Evolutionary conservation across 2,797 vertebrate genomes (phyloP), one percentile per base, ranked within the genome.

Genomic region (Chrosomus eos): DNA sequence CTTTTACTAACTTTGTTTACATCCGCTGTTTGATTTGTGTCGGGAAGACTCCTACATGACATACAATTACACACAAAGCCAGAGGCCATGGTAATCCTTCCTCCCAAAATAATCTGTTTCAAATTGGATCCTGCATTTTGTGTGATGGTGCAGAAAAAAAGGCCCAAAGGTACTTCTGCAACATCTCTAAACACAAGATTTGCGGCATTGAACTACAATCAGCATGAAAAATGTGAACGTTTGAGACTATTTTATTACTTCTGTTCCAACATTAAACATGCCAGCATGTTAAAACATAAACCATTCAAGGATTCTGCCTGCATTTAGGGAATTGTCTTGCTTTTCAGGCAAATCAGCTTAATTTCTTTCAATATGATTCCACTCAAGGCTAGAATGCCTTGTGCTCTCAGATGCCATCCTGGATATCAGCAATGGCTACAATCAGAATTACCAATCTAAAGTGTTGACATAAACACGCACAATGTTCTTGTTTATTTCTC

Each of bases 401-500:
- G 33, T 51, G 81, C 60, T 76, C 72, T 75, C 43, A 66, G 48
- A 33, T 53, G 31, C 13, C 72, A 21, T 55, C n/a, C 26, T 16
- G 31, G 23, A 82, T 82, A 31, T 76, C 82, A 75, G 74, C 45
- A 67, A 76, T 28, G 64, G 36, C 13, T 71, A 40, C 21, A 79
- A 78, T 78, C 66, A 79, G 40, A 84, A 78, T 33, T 72, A 60
- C 66, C 48, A 60, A 33, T 75, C 68, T 45, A 40, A 78, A 48
- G 58, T 70, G 77, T 80, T 75, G 64, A 76, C 81, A 80, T 40
- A 53, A 36, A 60, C 74, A 84, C 51, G 21, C 76, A 53, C 66
- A 70, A 38, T 80, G 31, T 23, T 87, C 77, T 43, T 87, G 81
- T 87, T 87, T 87, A 79, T 83, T 80, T 80, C 72, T 87, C 60